Evolutionary conservation across 2,797 vertebrate genomes (phyloP).

Genomic region (Morelia viridis): DNA sequence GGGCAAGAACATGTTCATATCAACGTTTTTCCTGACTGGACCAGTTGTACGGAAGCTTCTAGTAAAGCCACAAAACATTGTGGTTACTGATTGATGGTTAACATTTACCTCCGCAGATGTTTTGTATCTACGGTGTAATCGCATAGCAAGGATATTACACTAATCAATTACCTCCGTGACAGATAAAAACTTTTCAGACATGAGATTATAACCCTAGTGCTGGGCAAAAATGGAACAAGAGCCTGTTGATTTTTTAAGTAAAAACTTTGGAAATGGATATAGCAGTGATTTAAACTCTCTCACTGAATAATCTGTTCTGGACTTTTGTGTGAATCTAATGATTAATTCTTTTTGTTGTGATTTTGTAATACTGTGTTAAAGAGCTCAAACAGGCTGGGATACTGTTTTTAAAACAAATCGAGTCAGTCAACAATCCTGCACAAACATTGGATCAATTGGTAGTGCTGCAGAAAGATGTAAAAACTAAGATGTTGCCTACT

Average conservation of each 20-base stretch:
- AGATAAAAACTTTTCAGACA: background rate
- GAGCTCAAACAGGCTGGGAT: background rate
- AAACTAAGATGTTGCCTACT: background rate
- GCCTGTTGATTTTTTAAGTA: background rate
- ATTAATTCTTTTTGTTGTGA: background rate
- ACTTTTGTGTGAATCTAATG: background rate
- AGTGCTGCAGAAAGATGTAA: background rate
- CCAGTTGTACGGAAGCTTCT: background rate
- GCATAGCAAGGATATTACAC: background rate
- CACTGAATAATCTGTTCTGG: background rate
- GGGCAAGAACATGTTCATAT: too few species aligned
- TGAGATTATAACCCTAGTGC: background rate
- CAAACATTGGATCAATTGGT: background rate
- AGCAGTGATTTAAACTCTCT: background rate
- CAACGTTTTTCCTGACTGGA: background rate
- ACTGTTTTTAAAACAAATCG: background rate
- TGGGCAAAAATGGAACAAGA: background rate
- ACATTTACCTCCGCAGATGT: background rate
- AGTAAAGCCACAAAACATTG: background rate
- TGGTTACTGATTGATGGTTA: background rate
- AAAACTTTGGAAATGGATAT: background rate
- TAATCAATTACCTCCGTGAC: background rate
- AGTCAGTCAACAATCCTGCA: background rate
- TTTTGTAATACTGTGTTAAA: background rate
- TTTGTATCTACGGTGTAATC: background rate